Conservation (phyloP, 2,888 invertebrate species). For the Spatulosminthurus flaviceps region DNA sequence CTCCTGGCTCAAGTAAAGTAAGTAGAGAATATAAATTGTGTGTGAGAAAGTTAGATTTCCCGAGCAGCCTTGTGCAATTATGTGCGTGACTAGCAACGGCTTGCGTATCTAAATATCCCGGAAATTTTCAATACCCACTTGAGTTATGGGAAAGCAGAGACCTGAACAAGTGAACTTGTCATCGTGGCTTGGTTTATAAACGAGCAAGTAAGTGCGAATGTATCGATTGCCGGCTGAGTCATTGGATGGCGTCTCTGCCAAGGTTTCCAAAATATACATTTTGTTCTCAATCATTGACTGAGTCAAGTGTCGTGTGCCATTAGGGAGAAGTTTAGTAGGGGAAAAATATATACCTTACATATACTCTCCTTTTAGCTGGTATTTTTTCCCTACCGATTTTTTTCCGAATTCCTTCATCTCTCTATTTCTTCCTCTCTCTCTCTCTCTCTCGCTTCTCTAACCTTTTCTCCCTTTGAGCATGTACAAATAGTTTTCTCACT, state of each 20-base stretch:
- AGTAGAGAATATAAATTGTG: no score
- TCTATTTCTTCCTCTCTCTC: not conserved
- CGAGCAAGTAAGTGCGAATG: constrained; percentile 21
- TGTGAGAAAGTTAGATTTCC: no score
- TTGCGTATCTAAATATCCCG: not conserved
- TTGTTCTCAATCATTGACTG: constrained; percentile 11
- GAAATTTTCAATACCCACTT: not conserved
- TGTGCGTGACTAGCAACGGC: not conserved
- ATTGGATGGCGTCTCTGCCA: constrained; percentile 39
- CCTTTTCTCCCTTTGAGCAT: not conserved
- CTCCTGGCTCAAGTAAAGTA: no score
- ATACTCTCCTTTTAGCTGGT: not conserved
- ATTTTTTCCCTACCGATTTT: not conserved
- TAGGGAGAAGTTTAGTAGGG: not conserved
- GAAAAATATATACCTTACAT: not conserved
- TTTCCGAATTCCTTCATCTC: not conserved
- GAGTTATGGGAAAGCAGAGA: constrained; percentile 18
- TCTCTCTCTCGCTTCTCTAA: no score
- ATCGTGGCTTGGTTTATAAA: not conserved
- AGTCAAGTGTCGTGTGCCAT: constrained; percentile 12
- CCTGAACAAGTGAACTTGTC: constrained; percentile 15
- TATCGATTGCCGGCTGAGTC: constrained; percentile 34
- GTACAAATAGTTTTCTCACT: not conserved
- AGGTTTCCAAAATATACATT: constrained; percentile 26
- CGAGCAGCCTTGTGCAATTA: not conserved